Conservation (phyloP, 2,888 invertebrate species). For the Eupithecia tripunctaria region DNA sequence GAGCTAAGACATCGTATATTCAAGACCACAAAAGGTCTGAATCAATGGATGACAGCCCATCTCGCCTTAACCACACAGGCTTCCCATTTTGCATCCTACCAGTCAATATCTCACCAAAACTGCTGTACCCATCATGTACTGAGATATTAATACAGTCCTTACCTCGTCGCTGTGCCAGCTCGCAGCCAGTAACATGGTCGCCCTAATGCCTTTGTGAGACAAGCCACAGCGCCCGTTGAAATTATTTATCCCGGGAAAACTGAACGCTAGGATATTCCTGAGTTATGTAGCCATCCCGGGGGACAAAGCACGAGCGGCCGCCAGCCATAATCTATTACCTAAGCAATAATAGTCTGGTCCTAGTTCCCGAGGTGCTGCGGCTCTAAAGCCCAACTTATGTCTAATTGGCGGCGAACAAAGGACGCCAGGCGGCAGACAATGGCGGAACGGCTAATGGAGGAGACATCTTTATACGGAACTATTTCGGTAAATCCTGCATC, state of each 20-base stretch:
- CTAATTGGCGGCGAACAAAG: conserved; percentile 76
- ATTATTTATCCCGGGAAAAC: conserved; percentile 56
- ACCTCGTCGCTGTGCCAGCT: conserved; percentile 34
- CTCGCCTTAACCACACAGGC: conserved; percentile 6
- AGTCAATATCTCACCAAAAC: conserved; percentile 42
- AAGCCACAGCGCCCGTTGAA: conserved; percentile 52
- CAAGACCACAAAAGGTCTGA: conserved; percentile 20
- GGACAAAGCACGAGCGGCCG: conserved; percentile 62
- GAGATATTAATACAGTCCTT: conserved; percentile 38
- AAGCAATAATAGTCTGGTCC: conserved; percentile 61
- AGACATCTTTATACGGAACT: conserved; percentile 60
- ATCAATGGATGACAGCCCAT: conserved; percentile 29
- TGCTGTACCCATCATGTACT: conserved; percentile 43
- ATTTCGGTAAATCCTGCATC: conserved; percentile 46
- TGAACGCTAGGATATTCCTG: conserved; percentile 47
- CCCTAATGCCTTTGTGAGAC: conserved; percentile 49
- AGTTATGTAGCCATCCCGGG: conserved; percentile 48
- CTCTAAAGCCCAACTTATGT: conserved; percentile 45
- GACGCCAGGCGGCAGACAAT: conserved; percentile 61
- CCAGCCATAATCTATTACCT: conserved; percentile 54
- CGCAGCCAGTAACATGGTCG: conserved; percentile 41
- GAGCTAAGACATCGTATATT: conserved; percentile 13
- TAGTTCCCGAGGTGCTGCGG: conserved; percentile 43
- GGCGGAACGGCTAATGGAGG: conserved; percentile 61
- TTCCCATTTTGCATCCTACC: conserved; percentile 28